Conservation (phyloP, 2,888 invertebrate species). For the Eumerus sabulonum region DNA sequence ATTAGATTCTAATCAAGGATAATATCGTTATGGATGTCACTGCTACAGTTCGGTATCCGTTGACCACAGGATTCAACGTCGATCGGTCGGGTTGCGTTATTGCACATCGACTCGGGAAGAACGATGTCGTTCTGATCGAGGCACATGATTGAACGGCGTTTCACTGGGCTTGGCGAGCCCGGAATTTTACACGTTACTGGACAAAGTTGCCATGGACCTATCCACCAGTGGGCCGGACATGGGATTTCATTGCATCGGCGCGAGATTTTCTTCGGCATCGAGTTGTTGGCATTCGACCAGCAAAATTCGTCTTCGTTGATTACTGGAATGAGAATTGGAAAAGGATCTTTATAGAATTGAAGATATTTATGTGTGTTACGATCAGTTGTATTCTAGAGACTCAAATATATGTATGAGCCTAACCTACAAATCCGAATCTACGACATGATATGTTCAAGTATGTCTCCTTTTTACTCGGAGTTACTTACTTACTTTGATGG, state of each 20-base stretch:
- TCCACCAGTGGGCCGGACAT: conserved; percentile 91
- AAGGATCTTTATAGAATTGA: neutral
- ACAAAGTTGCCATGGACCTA: conserved; percentile 92
- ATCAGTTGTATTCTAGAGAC: too few relatives aligned
- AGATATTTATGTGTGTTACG: too few relatives aligned
- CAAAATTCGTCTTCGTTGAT: conserved; percentile 82
- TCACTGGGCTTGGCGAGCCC: conserved; percentile 81
- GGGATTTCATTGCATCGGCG: conserved; percentile 84
- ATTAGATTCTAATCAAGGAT: conserved; percentile 66
- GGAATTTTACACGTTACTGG: conserved; percentile 82
- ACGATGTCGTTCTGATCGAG: conserved; percentile 88
- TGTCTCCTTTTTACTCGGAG: too few relatives aligned
- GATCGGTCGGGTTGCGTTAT: conserved; percentile 83
- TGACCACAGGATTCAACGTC: conserved; percentile 84
- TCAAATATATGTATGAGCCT: neutral
- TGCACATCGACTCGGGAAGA: conserved; percentile 87
- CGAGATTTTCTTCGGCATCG: conserved; percentile 82
- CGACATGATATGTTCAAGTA: neutral
- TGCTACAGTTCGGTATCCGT: conserved; percentile 75
- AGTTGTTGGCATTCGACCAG: conserved; percentile 80
- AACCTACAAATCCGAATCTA: neutral
- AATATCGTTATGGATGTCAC: conserved; percentile 65
- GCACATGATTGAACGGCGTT: conserved; percentile 85
- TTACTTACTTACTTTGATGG: too few relatives aligned
- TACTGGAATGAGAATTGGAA: conserved; percentile 76